Percentiles rank a stretch among this genome's conserved stretches.
These are phyloP conservation scores for Leucophenga maculata DNA, from an alignment of 2,888 invertebrate species.

Conservation along the genomic window DNA sequence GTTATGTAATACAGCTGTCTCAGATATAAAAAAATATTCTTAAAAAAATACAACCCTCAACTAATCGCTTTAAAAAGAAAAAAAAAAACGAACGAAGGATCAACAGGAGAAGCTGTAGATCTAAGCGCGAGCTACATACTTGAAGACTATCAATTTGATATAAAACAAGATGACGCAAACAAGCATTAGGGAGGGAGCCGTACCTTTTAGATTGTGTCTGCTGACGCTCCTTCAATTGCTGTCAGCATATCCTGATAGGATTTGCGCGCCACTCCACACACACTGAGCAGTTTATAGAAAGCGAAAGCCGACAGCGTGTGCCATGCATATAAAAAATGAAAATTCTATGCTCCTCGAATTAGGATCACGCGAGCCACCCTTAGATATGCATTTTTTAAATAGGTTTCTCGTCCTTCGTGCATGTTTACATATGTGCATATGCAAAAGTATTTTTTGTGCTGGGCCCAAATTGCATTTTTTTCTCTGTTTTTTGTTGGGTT, in stretches of 20 bases:
- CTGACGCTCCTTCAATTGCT: not conserved
- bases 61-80: conserved; percentile 7
- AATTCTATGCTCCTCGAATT: conserved; percentile 43
- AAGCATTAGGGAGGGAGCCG: not conserved
- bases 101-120: not conserved
- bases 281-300: not conserved
- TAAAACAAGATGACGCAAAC: conserved; percentile 41
- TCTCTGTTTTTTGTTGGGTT: not conserved
- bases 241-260: conserved; percentile 10
- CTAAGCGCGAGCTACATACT: conserved; percentile 21
- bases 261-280: not conserved
- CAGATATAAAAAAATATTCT: conserved; percentile 17
- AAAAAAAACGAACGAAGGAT: not conserved
- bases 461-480: conserved; percentile 12
- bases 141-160: conserved; percentile 54
- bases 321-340: conserved; percentile 43
- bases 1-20: conserved; percentile 35
- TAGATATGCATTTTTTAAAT: not conserved
- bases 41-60: not conserved
- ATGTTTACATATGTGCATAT: conserved; percentile 46
- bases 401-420: not conserved
- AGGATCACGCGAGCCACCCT: conserved; percentile 1
- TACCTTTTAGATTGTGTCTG: not conserved
- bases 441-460: conserved; percentile 18
- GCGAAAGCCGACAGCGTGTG: conserved; percentile 7